Percentiles rank a stretch among this genome's conserved stretches.
Conservation (phyloP, 2,113 vertebrate species). For the Xenopus tropicalis region UCB_Xtro_10.0 CM004445.2:18036501-18037000, state of each 20-base stretch:
- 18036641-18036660: constrained; percentile 71
- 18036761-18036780: neutral
- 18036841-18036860: no score
- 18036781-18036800: neutral
- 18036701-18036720: constrained; percentile 15
- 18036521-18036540: constrained; percentile 62
- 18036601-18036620: constrained; percentile 70
- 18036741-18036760: neutral
- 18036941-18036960: no score
- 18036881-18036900: no score
- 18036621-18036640: constrained; percentile 65
- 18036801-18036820: no score
- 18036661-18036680: constrained; percentile 57
- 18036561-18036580: constrained; percentile 66
- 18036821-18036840: no score
- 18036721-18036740: neutral
- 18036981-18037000: no score
- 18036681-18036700: constrained; percentile 47
- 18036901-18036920: no score
- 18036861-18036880: no score
- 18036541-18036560: constrained; percentile 67
- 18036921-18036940: no score
- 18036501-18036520: constrained; percentile 57
- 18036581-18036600: constrained; percentile 70
- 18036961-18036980: no score